Evolutionary conservation across 1,140 invertebrate species (phyloP), one percentile per base, ranked within the genome.

Genomic region (Ptiloglossa arizonensis): DNA sequence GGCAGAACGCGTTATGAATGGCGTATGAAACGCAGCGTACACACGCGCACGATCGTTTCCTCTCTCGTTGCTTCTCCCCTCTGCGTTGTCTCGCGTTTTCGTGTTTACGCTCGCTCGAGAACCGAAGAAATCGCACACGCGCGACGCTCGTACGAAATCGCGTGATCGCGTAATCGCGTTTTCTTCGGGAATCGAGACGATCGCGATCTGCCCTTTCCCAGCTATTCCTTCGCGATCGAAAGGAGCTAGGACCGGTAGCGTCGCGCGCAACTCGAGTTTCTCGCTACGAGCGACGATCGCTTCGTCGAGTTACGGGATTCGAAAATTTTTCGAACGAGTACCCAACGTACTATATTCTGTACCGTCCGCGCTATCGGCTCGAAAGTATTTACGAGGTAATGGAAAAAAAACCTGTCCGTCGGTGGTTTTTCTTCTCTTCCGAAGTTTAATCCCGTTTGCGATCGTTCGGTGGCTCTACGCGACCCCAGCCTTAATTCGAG

Each of bases 401-500:
- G 38, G 5, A 70, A 77, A 60, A 44, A 71, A 71, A 60, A 15
- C 5, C 29, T 46, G 46, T 46, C 50, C n/a, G 54, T 62, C 63
- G 52, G 52, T 50, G 67, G 44, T 50, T 76, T 57, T 57, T 72
- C 78, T 75, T n/a, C n/a, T n/a, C n/a, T n/a, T n/a, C 70, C 48
- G 52, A 67, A 27, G 52, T 54, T 22, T 64, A 71, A 80, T 82
- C 69, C 56, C 57, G 64, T 80, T 80, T 27, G 70, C 67, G 22
- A 72, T 74, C 77, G 56, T 83, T 77, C 72, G 50, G 48, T 52
- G 27, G 63, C 50, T 78, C 62, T 66, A 60, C 75, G 38, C 69
- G 82, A 70, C 79, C 74, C 74, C 71, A 85, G 77, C 81, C 71
- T 87, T 84, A 81, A 86, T 85, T 80, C 35, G 76, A 78, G 70